Conservation (phyloP, 2,113 vertebrate species). For the Leptocoma aspasia region DNA sequence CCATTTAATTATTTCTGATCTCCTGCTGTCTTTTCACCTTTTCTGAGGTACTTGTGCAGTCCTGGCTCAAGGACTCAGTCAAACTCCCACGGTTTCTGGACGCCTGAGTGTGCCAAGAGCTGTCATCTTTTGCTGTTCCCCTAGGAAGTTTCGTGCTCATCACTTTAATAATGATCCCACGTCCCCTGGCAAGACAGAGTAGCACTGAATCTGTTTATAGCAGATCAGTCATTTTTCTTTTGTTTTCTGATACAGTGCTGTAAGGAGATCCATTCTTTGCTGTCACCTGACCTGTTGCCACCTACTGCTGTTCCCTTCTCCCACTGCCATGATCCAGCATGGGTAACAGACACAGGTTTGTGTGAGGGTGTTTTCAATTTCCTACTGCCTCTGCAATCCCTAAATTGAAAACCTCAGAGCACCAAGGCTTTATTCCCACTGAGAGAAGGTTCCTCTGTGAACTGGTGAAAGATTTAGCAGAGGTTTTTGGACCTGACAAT, state of each 20-base stretch:
- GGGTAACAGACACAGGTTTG: neutral
- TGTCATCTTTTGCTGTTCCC: neutral
- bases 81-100: accelerated
- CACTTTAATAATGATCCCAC: neutral
- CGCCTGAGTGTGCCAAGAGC: neutral
- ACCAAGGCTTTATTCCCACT: neutral
- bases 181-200: neutral
- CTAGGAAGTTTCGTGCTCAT: neutral
- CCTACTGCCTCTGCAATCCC: neutral
- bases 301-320: neutral
- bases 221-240: neutral
- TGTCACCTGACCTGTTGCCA: neutral
- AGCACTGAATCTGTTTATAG: neutral
- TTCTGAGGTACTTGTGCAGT: neutral
- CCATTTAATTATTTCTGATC: neutral
- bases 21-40: neutral
- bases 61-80: neutral
- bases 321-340: neutral
- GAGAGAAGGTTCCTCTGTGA: neutral
- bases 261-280: neutral
- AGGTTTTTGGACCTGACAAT: neutral
- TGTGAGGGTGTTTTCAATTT: neutral
- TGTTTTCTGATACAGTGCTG: neutral
- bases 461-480: neutral
- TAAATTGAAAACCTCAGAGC: neutral